These are phyloP conservation scores for Montipora efflorescens DNA, from an alignment of 64 coral and sea anemone species.

Conservation along the genomic window DNA sequence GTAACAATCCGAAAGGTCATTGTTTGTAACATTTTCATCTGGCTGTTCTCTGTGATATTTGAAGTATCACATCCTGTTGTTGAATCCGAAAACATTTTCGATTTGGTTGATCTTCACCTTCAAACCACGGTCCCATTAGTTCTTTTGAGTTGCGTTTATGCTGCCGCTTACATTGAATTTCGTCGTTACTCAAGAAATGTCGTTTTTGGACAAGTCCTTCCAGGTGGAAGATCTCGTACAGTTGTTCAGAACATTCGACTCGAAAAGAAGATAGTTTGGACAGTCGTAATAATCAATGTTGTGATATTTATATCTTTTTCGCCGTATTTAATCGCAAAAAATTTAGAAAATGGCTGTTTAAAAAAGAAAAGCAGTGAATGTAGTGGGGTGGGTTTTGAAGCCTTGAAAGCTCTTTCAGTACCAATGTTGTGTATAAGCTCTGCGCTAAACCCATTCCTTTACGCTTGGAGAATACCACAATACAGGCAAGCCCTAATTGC, in stretches of 20 bases:
- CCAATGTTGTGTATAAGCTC: too few relatives aligned
- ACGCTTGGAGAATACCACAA: constrained; percentile 20
- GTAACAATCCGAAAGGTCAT: constrained; percentile 42
- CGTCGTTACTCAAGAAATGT: constrained; percentile 74
- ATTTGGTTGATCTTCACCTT: constrained; percentile 71
- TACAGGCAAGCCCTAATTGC: constrained; percentile 59
- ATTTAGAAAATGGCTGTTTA: too few relatives aligned
- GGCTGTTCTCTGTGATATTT: constrained; percentile 50
- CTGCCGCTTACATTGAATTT: constrained; percentile 75
- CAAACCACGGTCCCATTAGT: constrained; percentile 74
- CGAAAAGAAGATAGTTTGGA: constrained; percentile 19
- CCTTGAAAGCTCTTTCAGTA: too few relatives aligned
- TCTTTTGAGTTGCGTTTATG: constrained; percentile 3
- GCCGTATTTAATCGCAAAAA: too few relatives aligned
- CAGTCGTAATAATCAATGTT: too few relatives aligned
- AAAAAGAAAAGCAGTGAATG: too few relatives aligned
- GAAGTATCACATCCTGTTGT: constrained; percentile 63
- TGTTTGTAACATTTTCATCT: constrained; percentile 39
- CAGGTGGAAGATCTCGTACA: background rate
- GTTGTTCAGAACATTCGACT: constrained; percentile 48
- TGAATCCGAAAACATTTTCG: constrained; percentile 30
- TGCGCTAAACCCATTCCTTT: background rate
- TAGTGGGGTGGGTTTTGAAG: too few relatives aligned
- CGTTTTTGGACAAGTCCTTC: constrained; percentile 13
- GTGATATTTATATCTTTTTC: too few relatives aligned